Conservation (phyloP, 2,888 invertebrate genomes). For the Drosophila eohydei region DNA sequence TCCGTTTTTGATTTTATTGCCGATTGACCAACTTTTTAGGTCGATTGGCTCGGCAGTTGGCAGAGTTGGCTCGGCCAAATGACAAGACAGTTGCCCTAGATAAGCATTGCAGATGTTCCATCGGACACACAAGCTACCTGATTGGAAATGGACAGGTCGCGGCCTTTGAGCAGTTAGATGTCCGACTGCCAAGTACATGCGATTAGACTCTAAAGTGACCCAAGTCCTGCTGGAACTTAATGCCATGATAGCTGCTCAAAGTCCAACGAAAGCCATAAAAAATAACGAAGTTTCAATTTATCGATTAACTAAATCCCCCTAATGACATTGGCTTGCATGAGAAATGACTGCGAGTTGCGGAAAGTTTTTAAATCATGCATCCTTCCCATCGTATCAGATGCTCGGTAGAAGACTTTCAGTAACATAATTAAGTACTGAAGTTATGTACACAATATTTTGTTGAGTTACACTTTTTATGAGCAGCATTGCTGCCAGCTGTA, state of each 20-base stretch:
- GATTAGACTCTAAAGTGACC: slow-evolving; percentile 29
- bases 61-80: slow-evolving; percentile 33
- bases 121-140: slow-evolving; percentile 52
- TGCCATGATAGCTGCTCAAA: slow-evolving; percentile 17
- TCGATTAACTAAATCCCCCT: slow-evolving; percentile 34
- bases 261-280: slow-evolving; percentile 39
- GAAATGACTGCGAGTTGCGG: neutral
- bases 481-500: slow-evolving; percentile 1
- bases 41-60: slow-evolving; percentile 50
- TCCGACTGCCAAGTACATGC: slow-evolving; percentile 4
- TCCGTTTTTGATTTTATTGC: slow-evolving; percentile 81
- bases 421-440: neutral
- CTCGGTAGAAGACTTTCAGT: neutral
- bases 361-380: neutral
- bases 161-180: slow-evolving; percentile 9
- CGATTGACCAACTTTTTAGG: slow-evolving; percentile 79
- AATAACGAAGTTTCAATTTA: slow-evolving; percentile 51
- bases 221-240: slow-evolving; percentile 5
- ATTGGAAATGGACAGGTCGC: slow-evolving; percentile 60
- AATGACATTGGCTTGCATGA: slow-evolving; percentile 26
- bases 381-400: too few species aligned
- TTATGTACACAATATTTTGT: neutral
- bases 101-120: slow-evolving; percentile 52
- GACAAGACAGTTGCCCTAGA: slow-evolving; percentile 62
- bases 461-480: neutral